Evolutionary conservation across 1,140 invertebrate species (phyloP).

Genomic region (Saxidomus purpurata): DNA sequence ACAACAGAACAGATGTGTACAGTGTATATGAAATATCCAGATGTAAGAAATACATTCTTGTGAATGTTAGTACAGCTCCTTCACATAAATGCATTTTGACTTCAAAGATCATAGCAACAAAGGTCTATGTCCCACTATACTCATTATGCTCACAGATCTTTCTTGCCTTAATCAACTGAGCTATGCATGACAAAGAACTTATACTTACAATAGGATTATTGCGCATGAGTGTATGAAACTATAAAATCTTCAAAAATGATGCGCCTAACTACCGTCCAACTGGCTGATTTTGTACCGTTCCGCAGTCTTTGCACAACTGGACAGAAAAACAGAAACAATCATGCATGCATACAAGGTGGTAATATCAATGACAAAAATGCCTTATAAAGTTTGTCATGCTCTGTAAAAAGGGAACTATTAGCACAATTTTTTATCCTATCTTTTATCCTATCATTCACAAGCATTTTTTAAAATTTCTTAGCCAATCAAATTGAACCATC

Average conservation of each 20-base stretch:
- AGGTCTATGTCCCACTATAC: neutral
- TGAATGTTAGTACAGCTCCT: conserved; percentile 1
- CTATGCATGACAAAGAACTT: neutral
- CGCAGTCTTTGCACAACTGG: conserved; percentile 57
- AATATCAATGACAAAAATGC: neutral
- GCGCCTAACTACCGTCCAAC: conserved; percentile 20
- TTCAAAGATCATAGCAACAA: too few relatives aligned
- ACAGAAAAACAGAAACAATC: conserved; percentile 54
- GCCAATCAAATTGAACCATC: too few relatives aligned
- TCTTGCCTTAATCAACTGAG: neutral
- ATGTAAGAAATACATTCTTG: neutral
- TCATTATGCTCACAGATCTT: neutral
- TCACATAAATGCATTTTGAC: neutral
- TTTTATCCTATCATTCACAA: too few relatives aligned
- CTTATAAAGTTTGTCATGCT: neutral
- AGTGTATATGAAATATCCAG: conserved; percentile 2
- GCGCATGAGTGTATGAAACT: conserved; percentile 64
- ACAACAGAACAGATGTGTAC: too few relatives aligned
- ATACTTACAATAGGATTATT: conserved; percentile 53
- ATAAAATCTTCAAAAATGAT: conserved; percentile 46
- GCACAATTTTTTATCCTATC: too few relatives aligned
- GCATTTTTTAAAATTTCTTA: too few relatives aligned
- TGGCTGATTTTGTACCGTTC: conserved; percentile 54
- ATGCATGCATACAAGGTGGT: conserved; percentile 27
- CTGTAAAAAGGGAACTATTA: too few relatives aligned